Percentiles rank a stretch among this genome's conserved stretches.
phyloP scores from a whole-genome alignment of 2,113 vertebrate genomes.

The Hydrolagus affinis region DNA sequence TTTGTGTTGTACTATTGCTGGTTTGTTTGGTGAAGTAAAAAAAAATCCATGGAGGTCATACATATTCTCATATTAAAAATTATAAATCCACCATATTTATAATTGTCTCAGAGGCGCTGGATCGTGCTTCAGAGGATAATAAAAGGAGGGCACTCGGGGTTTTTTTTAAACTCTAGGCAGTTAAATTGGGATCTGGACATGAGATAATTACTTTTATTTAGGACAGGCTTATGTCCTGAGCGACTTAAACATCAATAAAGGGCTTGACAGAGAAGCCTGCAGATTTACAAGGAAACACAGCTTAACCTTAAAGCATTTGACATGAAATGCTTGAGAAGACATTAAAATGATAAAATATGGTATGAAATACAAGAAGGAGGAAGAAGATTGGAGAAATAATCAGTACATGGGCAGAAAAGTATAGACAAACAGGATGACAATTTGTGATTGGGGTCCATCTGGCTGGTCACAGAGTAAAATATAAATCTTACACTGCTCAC shows the following conservation, averaged over 20 bases:
- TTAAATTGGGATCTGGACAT: not conserved
- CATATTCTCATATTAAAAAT: not conserved
- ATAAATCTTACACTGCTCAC: too few species aligned
- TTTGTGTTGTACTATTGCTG: not conserved
- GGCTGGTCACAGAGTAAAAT: too few species aligned
- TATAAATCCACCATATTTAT: too few species aligned
- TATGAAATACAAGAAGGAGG: not conserved
- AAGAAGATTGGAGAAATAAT: too few species aligned
- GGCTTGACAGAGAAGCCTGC: not conserved
- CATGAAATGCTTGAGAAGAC: not conserved
- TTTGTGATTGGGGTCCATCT: too few species aligned
- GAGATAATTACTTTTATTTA: not conserved
- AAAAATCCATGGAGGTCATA: not conserved
- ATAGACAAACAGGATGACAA: too few species aligned
- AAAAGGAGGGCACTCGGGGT: not conserved
- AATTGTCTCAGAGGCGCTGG: not conserved
- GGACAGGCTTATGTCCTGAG: not conserved
- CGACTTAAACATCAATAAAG: too few species aligned
- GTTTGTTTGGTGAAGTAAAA: not conserved
- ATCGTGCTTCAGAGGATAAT: not conserved
- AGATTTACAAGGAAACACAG: not conserved
- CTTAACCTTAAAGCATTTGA: not conserved
- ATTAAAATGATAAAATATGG: not conserved
- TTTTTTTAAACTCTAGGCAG: not conserved
- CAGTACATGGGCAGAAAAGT: too few species aligned